Percentiles rank a stretch among this genome's conserved stretches.
These are phyloP conservation scores for Sarcoramphus papa DNA, from an alignment of 2,797 vertebrate species.

Conservation along the genomic window DNA sequence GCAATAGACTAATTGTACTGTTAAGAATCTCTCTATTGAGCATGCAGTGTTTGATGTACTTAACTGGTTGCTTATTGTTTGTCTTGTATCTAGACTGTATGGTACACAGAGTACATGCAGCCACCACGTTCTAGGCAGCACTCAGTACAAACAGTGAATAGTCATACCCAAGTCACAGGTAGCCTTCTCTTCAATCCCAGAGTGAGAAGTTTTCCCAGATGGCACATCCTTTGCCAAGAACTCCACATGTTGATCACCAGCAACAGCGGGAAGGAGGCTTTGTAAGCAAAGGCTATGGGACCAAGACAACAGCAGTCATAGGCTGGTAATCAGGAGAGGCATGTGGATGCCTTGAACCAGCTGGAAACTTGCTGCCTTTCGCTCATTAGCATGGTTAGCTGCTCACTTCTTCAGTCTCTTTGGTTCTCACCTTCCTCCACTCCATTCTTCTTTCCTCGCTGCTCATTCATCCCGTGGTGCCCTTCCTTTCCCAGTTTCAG, in stretches of 20 bases:
- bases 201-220: neutral
- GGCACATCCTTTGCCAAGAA: neutral
- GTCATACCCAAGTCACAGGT: neutral
- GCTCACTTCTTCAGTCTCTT: neutral
- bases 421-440: neutral
- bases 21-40: neutral
- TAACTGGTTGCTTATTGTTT: neutral
- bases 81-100: neutral
- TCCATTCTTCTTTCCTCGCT: neutral
- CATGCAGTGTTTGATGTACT: neutral
- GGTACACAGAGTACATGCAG: neutral
- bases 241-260: neutral
- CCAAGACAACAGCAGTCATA: neutral
- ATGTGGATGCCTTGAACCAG: neutral
- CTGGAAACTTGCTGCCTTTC: neutral
- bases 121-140: neutral
- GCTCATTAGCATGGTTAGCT: neutral
- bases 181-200: neutral
- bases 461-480: fast-evolving
- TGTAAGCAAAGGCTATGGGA: neutral
- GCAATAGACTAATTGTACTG: neutral
- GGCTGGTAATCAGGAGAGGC: neutral
- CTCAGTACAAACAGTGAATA: neutral
- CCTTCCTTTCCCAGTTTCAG: neutral
- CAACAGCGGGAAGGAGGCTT: neutral